phyloP scores from a whole-genome alignment of 64 coral and sea anemone genomes.

The Exaiptasia diaphana region DNA sequence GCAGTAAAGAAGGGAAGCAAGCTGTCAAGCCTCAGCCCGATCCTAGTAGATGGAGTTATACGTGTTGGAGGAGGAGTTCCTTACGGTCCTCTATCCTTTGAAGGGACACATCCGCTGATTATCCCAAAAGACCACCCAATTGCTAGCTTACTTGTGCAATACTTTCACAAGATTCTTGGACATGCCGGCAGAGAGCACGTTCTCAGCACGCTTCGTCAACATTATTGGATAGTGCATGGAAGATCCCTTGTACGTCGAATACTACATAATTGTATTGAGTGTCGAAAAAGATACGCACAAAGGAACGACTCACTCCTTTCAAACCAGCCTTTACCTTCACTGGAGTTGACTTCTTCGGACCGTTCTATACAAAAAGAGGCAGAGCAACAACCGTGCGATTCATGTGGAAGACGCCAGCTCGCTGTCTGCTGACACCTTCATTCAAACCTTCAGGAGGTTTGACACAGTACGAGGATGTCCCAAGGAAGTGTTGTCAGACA shows the following conservation, averaged over 20 bases:
- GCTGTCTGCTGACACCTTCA: slow-evolving; percentile 4
- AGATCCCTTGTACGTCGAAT: neutral
- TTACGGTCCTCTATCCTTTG: neutral
- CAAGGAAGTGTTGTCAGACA: slow-evolving; percentile 14
- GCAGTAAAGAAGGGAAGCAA: slow-evolving; percentile 23
- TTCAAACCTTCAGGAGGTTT: slow-evolving; percentile 18
- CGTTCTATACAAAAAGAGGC: slow-evolving; percentile 20
- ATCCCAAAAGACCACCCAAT: slow-evolving; percentile 3
- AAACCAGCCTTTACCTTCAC: slow-evolving; percentile 35
- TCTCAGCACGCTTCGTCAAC: neutral
- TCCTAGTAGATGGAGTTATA: slow-evolving; percentile 14
- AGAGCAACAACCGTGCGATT: neutral
- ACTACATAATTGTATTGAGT: neutral
- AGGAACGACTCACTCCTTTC: slow-evolving; percentile 7
- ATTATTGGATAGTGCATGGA: slow-evolving; percentile 25
- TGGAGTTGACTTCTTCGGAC: slow-evolving; percentile 26
- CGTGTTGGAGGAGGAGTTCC: slow-evolving; percentile 33
- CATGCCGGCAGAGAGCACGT: slow-evolving; percentile 22
- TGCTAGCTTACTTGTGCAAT: neutral
- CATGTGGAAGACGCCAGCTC: slow-evolving; percentile 32
- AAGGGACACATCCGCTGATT: slow-evolving; percentile 1
- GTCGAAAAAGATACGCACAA: slow-evolving; percentile 13
- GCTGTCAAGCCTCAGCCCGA: neutral
- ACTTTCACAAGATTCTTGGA: slow-evolving; percentile 2
- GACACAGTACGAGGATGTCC: neutral